Percentiles rank a stretch among this genome's conserved stretches.
phyloP scores from a whole-genome alignment of 2,888 invertebrate species.

The Diabrotica balteata region DNA sequence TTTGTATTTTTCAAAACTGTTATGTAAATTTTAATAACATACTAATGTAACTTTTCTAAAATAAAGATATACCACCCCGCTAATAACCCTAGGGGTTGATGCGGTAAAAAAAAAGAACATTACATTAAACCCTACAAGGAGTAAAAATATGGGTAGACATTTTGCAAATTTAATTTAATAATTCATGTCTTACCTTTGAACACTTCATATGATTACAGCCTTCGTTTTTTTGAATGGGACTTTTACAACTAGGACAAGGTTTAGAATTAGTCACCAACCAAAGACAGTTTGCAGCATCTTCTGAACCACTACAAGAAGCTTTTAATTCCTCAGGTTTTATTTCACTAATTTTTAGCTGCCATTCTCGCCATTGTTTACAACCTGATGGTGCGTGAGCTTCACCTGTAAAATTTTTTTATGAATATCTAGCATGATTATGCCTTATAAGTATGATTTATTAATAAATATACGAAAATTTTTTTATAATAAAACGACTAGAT shows the following conservation, averaged over 20 bases:
- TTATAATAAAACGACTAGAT: no score
- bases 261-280: constrained; percentile 76
- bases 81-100: no score
- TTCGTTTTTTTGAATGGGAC: constrained; percentile 76
- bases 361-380: constrained; percentile 69
- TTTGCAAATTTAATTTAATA: background rate
- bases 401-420: constrained; percentile 42
- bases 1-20: no score
- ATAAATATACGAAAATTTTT: no score
- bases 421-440: no score
- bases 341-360: constrained; percentile 67
- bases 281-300: constrained; percentile 70
- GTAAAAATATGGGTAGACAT: no score
- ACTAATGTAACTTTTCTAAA: no score
- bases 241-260: constrained; percentile 74
- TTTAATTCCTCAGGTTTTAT: constrained; percentile 70
- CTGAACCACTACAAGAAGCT: constrained; percentile 64
- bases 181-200: constrained; percentile 64
- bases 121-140: no score
- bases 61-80: no score
- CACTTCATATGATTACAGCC: constrained; percentile 79
- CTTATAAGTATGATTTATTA: no score
- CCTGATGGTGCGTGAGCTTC: constrained; percentile 74
- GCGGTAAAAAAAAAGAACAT: no score
- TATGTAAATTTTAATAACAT: no score